Conservation (phyloP, 2,888 invertebrate species). For the Drosophila histrio region DNA sequence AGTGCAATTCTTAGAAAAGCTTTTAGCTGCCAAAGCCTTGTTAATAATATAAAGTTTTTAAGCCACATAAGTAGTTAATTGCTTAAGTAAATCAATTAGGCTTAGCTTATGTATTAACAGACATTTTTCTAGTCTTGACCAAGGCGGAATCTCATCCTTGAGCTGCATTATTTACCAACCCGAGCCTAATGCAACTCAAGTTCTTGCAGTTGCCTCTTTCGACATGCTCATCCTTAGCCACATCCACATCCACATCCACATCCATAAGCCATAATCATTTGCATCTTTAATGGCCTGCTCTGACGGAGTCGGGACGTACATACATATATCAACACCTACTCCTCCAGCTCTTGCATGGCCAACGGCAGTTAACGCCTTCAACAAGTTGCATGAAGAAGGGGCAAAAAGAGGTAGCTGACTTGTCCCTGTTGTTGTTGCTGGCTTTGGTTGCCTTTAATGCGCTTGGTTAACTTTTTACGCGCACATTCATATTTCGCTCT, state of each 20-base stretch:
- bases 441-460: slow-evolving; percentile 56
- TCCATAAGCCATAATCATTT: slow-evolving; percentile 74
- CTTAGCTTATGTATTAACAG: background rate
- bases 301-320: slow-evolving; percentile 51
- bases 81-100: background rate
- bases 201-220: background rate
- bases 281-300: slow-evolving; percentile 69
- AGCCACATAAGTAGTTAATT: background rate
- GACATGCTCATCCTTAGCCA: background rate
- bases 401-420: background rate
- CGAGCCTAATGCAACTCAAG: slow-evolving; percentile 24
- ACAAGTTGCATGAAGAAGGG: slow-evolving; percentile 18
- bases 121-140: background rate
- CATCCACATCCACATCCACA: slow-evolving; percentile 18
- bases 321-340: slow-evolving; percentile 70
- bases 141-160: background rate
- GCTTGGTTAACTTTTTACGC: slow-evolving; percentile 72
- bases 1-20: background rate
- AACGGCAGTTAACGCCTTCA: slow-evolving; percentile 35
- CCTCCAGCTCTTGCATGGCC: slow-evolving; percentile 4
- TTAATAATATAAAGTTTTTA: background rate
- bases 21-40: background rate
- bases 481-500: slow-evolving; percentile 55
- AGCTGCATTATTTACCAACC: slow-evolving; percentile 9
- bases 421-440: background rate